A percentile compares a stretch with the other conserved stretches of the same genome.
Evolutionary conservation across 2,113 vertebrate species (phyloP).

Genomic region (Hiodon alosoides): DNA sequence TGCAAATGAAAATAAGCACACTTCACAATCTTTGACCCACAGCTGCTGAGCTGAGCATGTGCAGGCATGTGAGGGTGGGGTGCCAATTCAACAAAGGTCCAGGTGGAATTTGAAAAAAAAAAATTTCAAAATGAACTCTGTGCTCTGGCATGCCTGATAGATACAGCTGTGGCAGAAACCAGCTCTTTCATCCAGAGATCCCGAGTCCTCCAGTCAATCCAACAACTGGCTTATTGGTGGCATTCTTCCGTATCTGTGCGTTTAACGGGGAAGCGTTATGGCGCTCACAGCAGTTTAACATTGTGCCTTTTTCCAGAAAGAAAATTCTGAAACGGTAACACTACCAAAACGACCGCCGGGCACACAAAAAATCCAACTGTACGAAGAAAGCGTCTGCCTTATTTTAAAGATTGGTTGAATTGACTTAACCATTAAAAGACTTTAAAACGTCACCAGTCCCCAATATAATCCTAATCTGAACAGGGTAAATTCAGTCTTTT

Average conservation of each 20-base stretch:
- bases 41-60: slow-evolving; percentile 54
- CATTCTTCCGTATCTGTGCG: slow-evolving; percentile 1
- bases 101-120: slow-evolving; percentile 47
- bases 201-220: slow-evolving; percentile 38
- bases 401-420: no score
- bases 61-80: slow-evolving; percentile 47
- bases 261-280: neutral
- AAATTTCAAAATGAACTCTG: slow-evolving; percentile 50
- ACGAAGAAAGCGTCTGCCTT: no score
- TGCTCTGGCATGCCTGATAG: slow-evolving; percentile 72
- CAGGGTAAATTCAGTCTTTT: no score
- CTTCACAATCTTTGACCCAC: slow-evolving; percentile 64
- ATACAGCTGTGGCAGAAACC: slow-evolving; percentile 70
- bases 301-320: no score
- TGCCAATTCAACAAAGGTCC: slow-evolving; percentile 65
- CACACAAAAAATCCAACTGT: neutral
- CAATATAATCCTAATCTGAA: no score
- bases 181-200: slow-evolving; percentile 77
- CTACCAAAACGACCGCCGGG: no score
- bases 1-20: slow-evolving; percentile 51
- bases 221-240: neutral
- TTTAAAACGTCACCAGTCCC: no score
- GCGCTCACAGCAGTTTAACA: neutral
- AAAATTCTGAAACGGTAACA: no score
- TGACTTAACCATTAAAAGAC: no score